Conservation (phyloP, 2,113 vertebrate genomes). For the Scortum barcoo region DNA sequence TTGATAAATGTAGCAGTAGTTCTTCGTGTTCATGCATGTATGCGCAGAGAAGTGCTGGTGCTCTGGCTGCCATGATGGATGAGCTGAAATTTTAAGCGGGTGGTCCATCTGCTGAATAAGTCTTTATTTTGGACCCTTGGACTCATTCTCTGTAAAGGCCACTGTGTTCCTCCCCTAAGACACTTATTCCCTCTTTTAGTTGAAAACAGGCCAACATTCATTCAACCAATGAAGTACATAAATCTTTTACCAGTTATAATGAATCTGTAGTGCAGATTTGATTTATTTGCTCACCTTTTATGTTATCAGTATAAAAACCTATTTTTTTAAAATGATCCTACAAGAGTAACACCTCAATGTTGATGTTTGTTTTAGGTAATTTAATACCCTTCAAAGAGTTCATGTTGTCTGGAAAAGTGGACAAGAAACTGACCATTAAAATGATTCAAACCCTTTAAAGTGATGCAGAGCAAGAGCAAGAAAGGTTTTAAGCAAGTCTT, state of each 20-base stretch:
- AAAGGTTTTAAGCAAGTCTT: not conserved
- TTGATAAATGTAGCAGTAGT: constrained; percentile 65
- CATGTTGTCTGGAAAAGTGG: not conserved
- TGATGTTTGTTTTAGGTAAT: not conserved
- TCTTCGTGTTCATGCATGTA: constrained; percentile 63
- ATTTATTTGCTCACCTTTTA: not conserved
- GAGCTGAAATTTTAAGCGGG: constrained; percentile 69
- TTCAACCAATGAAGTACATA: not conserved
- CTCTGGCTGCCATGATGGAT: constrained; percentile 71
- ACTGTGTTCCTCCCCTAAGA: constrained; percentile 23
- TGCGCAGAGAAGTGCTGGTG: constrained; percentile 54
- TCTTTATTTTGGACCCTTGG: constrained; percentile 60
- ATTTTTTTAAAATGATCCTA: not conserved
- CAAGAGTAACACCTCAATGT: not conserved
- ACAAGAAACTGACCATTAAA: not conserved
- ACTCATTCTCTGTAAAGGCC: constrained; percentile 34
- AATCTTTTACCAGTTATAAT: not conserved
- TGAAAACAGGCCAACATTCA: not conserved
- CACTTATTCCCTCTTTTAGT: not conserved
- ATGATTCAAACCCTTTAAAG: not conserved
- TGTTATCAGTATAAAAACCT: not conserved
- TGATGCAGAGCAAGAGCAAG: too few species aligned
- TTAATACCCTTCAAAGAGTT: not conserved
- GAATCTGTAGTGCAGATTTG: not conserved
- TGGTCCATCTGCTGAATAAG: constrained; percentile 56